Evolutionary conservation across 2,888 invertebrate genomes (phyloP), one percentile per base, ranked within the genome.

Genomic region (Euclidia mi): DNA sequence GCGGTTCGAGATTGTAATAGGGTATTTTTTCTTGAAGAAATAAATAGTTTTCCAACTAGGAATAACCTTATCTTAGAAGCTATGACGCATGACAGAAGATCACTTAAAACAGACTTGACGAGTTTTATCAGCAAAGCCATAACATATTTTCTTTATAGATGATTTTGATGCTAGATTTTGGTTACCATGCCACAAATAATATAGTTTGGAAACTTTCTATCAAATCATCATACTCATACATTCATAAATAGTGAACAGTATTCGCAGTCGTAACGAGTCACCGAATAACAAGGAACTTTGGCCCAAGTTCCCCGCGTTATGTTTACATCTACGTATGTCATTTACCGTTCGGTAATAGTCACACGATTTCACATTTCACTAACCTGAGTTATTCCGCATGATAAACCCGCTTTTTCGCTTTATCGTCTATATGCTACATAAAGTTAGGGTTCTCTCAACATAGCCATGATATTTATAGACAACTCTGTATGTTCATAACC

Each of bases 301-400:
- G 42, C 40, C 17, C 34, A 55, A 58, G 18, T 50, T 53, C 48
- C 31, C 25, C 34, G 11, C 29, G 46, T 46, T 34, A 47, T 43
- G 15, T 41, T 40, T 25, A 47, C 42, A 35, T 47, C 18, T 41
- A 48, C 43, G 12, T 56, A 62, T 47, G 37, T 51, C 32, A 48
- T 47, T 50, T 49, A 47, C 32, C 12, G 29, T 43, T 44, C 32
- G 14, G 40, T 49, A 45, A 50, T 50, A 42, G 29, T 46, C 18
- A 28, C 37, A 52, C 49, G 57, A 56, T 61, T 62, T 58, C 44
- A 56, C 47, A 58, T 58, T 57, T 56, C 47, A 56, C 42, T 56
- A 37, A 70, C 57, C 58, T 42, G 51, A 35, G 41, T 62, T 56
- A 52, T 56, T 43, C 15, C 47, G 29, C 40, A 53, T 47, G 57